These are phyloP conservation scores for Cheilosia vernalis DNA, from an alignment of 2,888 invertebrate species.

Conservation along the genomic window DNA sequence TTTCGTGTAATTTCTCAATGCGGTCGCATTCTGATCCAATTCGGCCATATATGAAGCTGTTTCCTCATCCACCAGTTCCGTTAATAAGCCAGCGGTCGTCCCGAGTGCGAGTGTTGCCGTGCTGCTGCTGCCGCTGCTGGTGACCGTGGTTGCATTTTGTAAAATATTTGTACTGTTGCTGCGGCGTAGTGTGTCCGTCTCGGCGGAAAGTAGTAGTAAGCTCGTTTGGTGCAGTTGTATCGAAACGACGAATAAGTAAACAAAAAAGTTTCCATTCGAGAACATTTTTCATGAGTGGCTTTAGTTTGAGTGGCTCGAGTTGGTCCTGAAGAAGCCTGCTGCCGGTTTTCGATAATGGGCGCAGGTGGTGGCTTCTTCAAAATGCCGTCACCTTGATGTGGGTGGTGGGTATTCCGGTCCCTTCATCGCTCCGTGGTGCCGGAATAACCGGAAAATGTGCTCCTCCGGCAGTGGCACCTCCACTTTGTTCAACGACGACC, in stretches of 20 bases:
- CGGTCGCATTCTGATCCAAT: slow-evolving; percentile 53
- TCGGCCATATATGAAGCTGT: slow-evolving; percentile 62
- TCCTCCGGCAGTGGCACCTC: slow-evolving; percentile 43
- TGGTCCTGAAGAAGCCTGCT: slow-evolving; percentile 63
- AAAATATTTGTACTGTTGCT: slow-evolving; percentile 62
- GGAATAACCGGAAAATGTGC: slow-evolving; percentile 40
- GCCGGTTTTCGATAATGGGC: slow-evolving; percentile 10
- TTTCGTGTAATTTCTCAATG: slow-evolving; percentile 60
- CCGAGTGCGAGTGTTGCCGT: slow-evolving; percentile 24
- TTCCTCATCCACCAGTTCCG: slow-evolving; percentile 42
- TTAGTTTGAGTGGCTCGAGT: slow-evolving; percentile 53
- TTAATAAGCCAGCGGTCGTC: slow-evolving; percentile 39
- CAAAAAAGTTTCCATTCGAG: slow-evolving; percentile 77
- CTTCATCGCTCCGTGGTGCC: slow-evolving; percentile 64
- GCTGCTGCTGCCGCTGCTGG: background rate
- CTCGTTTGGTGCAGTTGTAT: slow-evolving; percentile 75
- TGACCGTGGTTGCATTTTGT: slow-evolving; percentile 56
- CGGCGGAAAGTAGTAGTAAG: slow-evolving; percentile 75
- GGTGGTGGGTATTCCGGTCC: slow-evolving; percentile 65
- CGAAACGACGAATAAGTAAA: slow-evolving; percentile 77
- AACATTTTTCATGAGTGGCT: slow-evolving; percentile 76
- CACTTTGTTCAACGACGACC: slow-evolving; percentile 33
- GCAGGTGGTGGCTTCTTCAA: slow-evolving; percentile 46
- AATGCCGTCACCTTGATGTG: slow-evolving; percentile 73
- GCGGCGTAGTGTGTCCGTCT: slow-evolving; percentile 76